Evolutionary conservation across 2,888 invertebrate genomes (phyloP), one percentile per base, ranked within the genome.

Genomic region (Dasysyrphus albostriatus): DNA sequence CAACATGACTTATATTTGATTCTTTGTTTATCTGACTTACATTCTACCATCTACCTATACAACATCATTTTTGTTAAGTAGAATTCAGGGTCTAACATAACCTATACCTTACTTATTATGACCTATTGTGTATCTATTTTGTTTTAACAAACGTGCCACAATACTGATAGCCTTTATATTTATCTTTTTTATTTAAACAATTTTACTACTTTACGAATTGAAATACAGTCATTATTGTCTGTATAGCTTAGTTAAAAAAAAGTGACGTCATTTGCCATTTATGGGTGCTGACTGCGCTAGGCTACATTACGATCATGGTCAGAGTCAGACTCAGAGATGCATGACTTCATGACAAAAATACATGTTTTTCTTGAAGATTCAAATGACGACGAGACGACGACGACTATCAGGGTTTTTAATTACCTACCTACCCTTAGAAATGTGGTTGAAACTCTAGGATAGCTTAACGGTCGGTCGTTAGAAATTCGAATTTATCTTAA

Each of bases 251-350:
- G 56, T 49, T 63, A 24, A 24, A 61, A 10, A 32, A 65, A 70
- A 80, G 69, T 84, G 72, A 84, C 84, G 84, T 84, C 81, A 84
- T 80, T 72, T 76, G 44, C 16, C 70, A 67, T 75, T 44, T 56
- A 72, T 54, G 24, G 51, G 5, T 47, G 29, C 44, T 51, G 24
- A 2, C 12, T n/a, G 9, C 29, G 51, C 29, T 54, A 29, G 32
- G 54, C n/a, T 7, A 29, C 10, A 83, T 79, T 79, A 83, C 56
- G 74, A 44, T 49, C 83, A 70, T 44, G 51, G 10, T 79, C 75
- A 80, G 39, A 80, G 80, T 49, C 83, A 70, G 58, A 58, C 14
- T 79, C 75, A 80, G 39, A 80, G 83, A 84, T 78, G 80, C 80
- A 84, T 84, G 75, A 84, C 70, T 76, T 80, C 58, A 74, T 16